Conservation (phyloP, 2,797 vertebrate genomes). For the Cirrhinus mrigala region DNA sequence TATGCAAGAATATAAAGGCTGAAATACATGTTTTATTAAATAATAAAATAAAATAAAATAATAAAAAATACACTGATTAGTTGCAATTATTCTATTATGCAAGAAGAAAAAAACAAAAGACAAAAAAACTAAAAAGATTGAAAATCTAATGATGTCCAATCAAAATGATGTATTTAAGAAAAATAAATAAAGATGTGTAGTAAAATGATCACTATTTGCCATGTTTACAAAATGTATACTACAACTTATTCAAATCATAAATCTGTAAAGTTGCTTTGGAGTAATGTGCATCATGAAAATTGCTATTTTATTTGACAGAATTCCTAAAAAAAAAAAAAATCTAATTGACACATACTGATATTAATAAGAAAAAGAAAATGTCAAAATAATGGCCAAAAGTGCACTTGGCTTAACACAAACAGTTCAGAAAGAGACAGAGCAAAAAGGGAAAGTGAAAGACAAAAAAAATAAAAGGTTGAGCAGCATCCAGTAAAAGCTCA, state of each 20-base stretch:
- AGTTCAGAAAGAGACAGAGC: constrained; percentile 27
- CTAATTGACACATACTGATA: neutral
- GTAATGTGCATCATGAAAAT: neutral
- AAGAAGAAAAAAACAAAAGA: neutral
- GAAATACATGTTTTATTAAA: neutral
- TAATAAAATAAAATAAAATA: neutral
- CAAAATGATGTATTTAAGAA: neutral
- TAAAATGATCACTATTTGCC: neutral
- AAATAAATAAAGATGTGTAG: neutral
- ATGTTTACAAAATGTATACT: neutral
- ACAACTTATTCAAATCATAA: no score
- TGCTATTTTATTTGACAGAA: neutral
- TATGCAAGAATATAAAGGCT: no score
- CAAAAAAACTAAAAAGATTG: neutral
- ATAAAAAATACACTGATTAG: no score
- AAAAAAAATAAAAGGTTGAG: constrained; percentile 30
- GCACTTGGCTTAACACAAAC: neutral
- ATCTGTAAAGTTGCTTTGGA: neutral
- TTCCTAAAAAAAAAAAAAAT: neutral
- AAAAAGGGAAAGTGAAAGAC: constrained; percentile 8
- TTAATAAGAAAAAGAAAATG: rapidly evolving
- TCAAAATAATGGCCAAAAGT: neutral
- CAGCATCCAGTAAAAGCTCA: constrained; percentile 58
- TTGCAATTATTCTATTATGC: neutral
- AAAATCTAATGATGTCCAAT: neutral